Conservation (phyloP, 2,113 vertebrate genomes). For the Corythaeola cristata region DNA sequence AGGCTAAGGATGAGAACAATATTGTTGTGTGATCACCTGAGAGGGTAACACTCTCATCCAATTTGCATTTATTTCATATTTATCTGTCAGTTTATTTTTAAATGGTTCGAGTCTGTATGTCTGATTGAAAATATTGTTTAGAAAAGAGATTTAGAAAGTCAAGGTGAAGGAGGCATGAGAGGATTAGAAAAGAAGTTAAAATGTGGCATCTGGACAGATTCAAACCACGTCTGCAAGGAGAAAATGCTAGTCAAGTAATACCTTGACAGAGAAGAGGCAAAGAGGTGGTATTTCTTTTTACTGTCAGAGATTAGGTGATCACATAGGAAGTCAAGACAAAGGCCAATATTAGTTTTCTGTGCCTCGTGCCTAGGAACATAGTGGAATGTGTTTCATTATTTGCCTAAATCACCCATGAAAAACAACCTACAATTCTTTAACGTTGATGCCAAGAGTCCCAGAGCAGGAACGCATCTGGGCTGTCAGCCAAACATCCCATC, state of each 20-base stretch:
- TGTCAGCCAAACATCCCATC: not conserved
- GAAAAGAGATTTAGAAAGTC: not conserved
- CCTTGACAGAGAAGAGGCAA: not conserved
- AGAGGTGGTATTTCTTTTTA: not conserved
- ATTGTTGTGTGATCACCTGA: not conserved
- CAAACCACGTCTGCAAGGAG: not conserved
- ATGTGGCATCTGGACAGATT: not conserved
- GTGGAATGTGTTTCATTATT: slow-evolving; percentile 32
- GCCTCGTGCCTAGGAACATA: not conserved
- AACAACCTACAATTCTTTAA: not conserved
- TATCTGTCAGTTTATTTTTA: not conserved
- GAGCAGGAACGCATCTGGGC: not conserved
- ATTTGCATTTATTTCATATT: not conserved
- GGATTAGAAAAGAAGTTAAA: not conserved
- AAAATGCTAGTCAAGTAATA: not conserved
- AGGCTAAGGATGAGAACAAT: not conserved
- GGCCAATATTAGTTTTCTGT: not conserved
- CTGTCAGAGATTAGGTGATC: not conserved
- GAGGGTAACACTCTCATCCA: not conserved
- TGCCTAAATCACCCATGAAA: not conserved
- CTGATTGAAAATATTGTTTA: not conserved
- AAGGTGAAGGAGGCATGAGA: not conserved
- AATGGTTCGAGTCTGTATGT: not conserved
- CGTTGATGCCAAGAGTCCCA: not conserved
- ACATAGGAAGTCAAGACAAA: not conserved